Evolutionary conservation across 2,113 vertebrate species (phyloP).

Genomic region (Vulpes vulpes): DNA sequence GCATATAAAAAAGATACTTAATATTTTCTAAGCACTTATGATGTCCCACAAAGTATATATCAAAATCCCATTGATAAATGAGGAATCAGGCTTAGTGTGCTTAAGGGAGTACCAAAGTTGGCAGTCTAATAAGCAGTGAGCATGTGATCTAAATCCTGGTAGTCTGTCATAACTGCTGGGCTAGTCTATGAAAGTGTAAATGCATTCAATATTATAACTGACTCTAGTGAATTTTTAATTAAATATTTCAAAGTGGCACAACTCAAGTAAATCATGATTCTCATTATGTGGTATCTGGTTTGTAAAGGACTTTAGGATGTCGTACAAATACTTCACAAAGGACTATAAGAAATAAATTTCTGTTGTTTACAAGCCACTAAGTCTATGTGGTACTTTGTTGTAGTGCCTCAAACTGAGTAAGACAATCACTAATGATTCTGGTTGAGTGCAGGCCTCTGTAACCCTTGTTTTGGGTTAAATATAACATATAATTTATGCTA

Average conservation of each 20-base stretch:
- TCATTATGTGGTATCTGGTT: background rate
- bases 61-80: background rate
- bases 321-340: background rate
- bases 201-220: background rate
- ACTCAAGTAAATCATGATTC: background rate
- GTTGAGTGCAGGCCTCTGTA: background rate
- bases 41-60: background rate
- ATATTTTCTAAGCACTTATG: background rate
- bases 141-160: background rate
- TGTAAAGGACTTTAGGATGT: background rate
- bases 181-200: background rate
- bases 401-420: background rate
- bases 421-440: background rate
- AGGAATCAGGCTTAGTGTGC: background rate
- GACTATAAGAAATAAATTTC: background rate
- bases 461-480: background rate
- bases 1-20: background rate
- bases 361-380: background rate
- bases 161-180: background rate
- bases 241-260: background rate
- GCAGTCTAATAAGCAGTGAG: background rate
- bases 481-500: background rate
- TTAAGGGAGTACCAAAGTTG: background rate
- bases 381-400: background rate
- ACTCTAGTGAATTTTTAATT: background rate